A percentile compares a stretch with the other conserved stretches of the same genome.
Evolutionary conservation across 1,140 invertebrate species (phyloP).

Genomic region (Euborellia annulipes): DNA sequence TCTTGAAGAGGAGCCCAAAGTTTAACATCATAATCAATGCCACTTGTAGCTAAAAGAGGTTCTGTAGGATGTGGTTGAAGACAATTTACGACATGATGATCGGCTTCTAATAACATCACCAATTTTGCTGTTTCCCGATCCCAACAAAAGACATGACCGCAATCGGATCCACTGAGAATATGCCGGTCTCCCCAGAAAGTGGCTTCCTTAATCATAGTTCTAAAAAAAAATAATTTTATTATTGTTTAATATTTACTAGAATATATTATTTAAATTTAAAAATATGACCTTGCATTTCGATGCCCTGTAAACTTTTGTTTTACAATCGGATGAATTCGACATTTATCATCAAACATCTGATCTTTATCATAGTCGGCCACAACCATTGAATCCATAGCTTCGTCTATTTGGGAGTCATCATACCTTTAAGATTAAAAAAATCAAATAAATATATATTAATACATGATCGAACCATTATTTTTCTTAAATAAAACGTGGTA

Average conservation of each 20-base stretch:
- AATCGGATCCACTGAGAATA: slow-evolving; percentile 76
- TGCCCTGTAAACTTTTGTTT: slow-evolving; percentile 63
- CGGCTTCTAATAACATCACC: slow-evolving; percentile 66
- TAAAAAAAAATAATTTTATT: slow-evolving; percentile 35
- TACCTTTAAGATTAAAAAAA: no score
- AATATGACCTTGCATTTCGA: slow-evolving; percentile 53
- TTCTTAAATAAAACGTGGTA: no score
- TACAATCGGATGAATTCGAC: slow-evolving; percentile 27
- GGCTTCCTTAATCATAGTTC: slow-evolving; percentile 79
- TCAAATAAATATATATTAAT: no score
- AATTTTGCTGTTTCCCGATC: slow-evolving; percentile 41
- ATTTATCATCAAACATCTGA: slow-evolving; percentile 7
- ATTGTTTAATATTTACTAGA: slow-evolving; percentile 1
- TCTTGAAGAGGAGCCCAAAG: slow-evolving; percentile 57
- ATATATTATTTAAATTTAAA: background rate
- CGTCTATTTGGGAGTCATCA: no score
- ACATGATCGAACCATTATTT: no score
- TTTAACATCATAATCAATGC: slow-evolving; percentile 83
- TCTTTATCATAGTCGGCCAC: slow-evolving; percentile 6
- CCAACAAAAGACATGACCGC: slow-evolving; percentile 64
- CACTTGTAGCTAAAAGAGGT: slow-evolving; percentile 69
- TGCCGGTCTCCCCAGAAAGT: slow-evolving; percentile 75
- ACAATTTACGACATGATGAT: slow-evolving; percentile 77
- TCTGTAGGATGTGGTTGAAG: slow-evolving; percentile 69
- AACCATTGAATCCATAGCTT: no score